Evolutionary conservation across 2,113 vertebrate genomes (phyloP), one percentile per base, ranked within the genome.

Genomic region (Aphyosemion australe): DNA sequence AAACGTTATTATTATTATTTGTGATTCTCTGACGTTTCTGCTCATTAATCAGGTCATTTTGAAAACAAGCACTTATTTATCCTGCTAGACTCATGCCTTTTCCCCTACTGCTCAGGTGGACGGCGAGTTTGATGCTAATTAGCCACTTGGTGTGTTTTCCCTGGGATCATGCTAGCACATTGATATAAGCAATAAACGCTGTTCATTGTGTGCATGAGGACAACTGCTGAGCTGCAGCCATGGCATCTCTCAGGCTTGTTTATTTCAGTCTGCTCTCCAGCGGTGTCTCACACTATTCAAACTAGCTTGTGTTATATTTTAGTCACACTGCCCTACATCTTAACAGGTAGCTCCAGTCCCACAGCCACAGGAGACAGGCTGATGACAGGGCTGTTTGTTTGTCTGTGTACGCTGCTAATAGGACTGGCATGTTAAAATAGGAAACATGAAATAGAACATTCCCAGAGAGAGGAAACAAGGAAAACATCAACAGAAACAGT

Each of bases 371-470:
- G 52, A 51, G 20, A 55, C 4, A 42, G 21, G 47, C 20, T 48
- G 32, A 63, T 45, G 18, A 15, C 52, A 15, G 26, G 41, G 21
- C 32, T 26, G 3, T 26, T 26, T 47, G 68, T 72, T 67, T 52
- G 47, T 54, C 19, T 77, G 55, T 65, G 68, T 39, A 39, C 26
- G 5, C 26, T 26, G 5, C 26, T 26, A 60, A 69, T 45, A 54
- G 19, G 37, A 39, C 46, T 46, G 61, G 42, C 52, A 53, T 11
- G 18, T 39, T 19, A 18, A 61, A 47, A 31, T 4, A 14, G 47
- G 19, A 56, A 15, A 4, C 9, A 46, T n/a, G 19, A 69, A 26
- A 26, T 19, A 71, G 58, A 15, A 46, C 51, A 7, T 46, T 21
- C 12, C 20, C 19, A 57, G 21, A 45, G 5, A 5, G 21, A 21